Base-by-base conservation (phyloP, 2,113 vertebrate genomes). In the Melanostigma gelatinosum region DNA sequence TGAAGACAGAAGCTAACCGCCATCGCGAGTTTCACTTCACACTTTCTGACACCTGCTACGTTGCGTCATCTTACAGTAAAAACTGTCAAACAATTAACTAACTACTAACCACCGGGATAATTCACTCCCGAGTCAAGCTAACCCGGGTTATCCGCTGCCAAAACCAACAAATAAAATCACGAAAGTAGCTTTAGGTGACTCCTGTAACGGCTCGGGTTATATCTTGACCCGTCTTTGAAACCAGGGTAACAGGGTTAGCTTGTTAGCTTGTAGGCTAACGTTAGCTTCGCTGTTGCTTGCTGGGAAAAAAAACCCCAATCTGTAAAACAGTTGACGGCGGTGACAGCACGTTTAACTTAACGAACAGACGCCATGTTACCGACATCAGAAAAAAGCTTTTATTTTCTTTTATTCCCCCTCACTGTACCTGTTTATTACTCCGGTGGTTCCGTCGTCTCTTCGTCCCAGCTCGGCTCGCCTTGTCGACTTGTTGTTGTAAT, bases 401-500 rank as follows among this genome's bases (percentile, higher is more conserved):
- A 27, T 24, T 9, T 24, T 55, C 1, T 57, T 6, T 6, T 27
- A 8, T 11, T 8, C 6, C 4, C 18, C 48, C 48, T 18, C 34
- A 34, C 34, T 1, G 1, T 80, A 91, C 85, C 91, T 89, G 8
- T 58, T 71, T 8, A 5, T 73, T 8, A 5, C 27, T 48, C 6
- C 2, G 32, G 5, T 2, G 18, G 8, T 4, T 0, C n/a, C 8
- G 71, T 82, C 80, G 73, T 75, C 67, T 72, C 70, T 13, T 4
- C 2, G 60, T 36, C 63, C 61, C 54, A 4, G 38, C 40, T 63
- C 38, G 20, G 34, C 48, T 44, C 67, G 13, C 32, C 73, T 46
- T 34, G 5, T 6, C 34, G 80, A 27, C 79, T 75, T 89, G 76
- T 86, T 92, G 81, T 88, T 87, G 67, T 87, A 89, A 48, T 87